A percentile compares a stretch with the other conserved stretches of the same genome.
Evolutionary conservation across 2,797 vertebrate genomes (phyloP).

Genomic region (Amniataba percoides): DNA sequence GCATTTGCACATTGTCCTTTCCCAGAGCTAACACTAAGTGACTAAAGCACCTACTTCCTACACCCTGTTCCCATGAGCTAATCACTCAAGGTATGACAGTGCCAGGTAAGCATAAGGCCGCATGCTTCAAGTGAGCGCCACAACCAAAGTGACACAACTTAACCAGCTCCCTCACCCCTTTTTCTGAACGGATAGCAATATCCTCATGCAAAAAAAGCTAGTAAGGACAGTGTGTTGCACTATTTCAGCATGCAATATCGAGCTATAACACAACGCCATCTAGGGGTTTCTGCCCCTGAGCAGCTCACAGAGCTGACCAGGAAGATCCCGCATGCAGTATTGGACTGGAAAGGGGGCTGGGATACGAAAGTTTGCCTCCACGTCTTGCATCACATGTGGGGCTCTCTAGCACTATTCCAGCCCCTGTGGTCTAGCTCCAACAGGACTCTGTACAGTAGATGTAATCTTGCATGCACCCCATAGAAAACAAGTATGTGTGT

Average conservation of each 20-base stretch:
- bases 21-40: slow-evolving; percentile 38
- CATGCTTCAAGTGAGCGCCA: slow-evolving; percentile 57
- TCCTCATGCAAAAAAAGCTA: slow-evolving; percentile 88
- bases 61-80: slow-evolving; percentile 22
- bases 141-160: slow-evolving; percentile 48
- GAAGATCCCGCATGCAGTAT: slow-evolving; percentile 85
- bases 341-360: slow-evolving; percentile 66
- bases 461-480: slow-evolving; percentile 79
- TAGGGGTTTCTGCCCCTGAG: slow-evolving; percentile 72
- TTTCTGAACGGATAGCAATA: slow-evolving; percentile 74
- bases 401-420: slow-evolving; percentile 59
- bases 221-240: slow-evolving; percentile 83
- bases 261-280: slow-evolving; percentile 86
- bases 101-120: slow-evolving; percentile 66
- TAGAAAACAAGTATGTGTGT: slow-evolving; percentile 64
- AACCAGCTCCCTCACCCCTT: slow-evolving; percentile 56
- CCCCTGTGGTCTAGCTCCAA: slow-evolving; percentile 68
- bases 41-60: slow-evolving; percentile 35
- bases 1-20: slow-evolving; percentile 35
- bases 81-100: slow-evolving; percentile 55
- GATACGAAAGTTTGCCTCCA: slow-evolving; percentile 67
- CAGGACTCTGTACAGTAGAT: slow-evolving; percentile 77
- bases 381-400: slow-evolving; percentile 53
- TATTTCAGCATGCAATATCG: slow-evolving; percentile 89
- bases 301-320: slow-evolving; percentile 79